phyloP scores from a whole-genome alignment of 2,888 invertebrate genomes.

The Scaptodrosophila latifasciaeformis region DNA sequence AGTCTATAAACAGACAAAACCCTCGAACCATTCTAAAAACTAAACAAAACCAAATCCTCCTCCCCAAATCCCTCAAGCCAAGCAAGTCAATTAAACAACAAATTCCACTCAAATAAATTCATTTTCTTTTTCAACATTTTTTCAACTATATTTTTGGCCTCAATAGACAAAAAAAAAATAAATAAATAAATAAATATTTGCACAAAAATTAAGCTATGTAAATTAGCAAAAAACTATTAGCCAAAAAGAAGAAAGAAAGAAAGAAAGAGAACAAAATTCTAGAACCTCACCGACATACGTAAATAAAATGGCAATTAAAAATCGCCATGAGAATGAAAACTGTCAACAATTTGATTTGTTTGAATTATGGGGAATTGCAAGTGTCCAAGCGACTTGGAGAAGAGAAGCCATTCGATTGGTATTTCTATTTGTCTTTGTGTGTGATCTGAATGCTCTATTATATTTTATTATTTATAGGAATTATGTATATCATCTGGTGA shows the following conservation, averaged over 20 bases:
- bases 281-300: not conserved
- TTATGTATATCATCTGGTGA: too few relatives aligned
- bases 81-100: constrained; percentile 42
- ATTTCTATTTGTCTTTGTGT: too few relatives aligned
- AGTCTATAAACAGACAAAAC: constrained; percentile 32
- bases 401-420: not conserved
- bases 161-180: not conserved
- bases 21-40: constrained; percentile 16
- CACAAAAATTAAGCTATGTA: constrained; percentile 52
- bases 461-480: too few relatives aligned
- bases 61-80: not conserved
- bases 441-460: too few relatives aligned
- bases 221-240: constrained; percentile 40
- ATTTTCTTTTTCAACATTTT: constrained; percentile 26
- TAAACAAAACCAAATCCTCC: too few relatives aligned
- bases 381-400: constrained; percentile 34
- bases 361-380: constrained; percentile 48
- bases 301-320: constrained; percentile 48
- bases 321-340: constrained; percentile 13
- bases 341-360: constrained; percentile 61
- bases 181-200: constrained; percentile 47
- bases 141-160: too few relatives aligned
- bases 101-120: constrained; percentile 11
- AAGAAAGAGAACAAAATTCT: too few relatives aligned
- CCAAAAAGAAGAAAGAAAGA: too few relatives aligned